Conservation (phyloP, 2,888 invertebrate genomes). For the Deroplatys truncata region DNA sequence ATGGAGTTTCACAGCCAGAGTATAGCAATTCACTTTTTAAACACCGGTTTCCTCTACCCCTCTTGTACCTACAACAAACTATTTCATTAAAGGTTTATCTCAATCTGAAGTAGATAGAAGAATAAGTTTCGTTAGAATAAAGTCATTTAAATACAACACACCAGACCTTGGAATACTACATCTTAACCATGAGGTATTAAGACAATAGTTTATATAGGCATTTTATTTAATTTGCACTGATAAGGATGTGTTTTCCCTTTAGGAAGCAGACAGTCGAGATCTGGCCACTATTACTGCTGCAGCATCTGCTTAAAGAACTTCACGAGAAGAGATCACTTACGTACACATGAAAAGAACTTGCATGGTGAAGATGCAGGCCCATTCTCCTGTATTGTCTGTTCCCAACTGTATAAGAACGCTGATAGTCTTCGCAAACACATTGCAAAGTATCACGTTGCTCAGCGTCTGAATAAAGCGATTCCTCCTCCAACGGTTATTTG, state of each 20-base stretch:
- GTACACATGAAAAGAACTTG: conserved; percentile 48
- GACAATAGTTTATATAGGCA: neutral
- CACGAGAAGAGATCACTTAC: conserved; percentile 42
- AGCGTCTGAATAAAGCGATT: neutral
- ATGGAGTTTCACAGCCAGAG: too few relatives aligned
- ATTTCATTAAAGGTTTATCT: too few relatives aligned
- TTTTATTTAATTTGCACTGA: neutral
- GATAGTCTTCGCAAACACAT: conserved; percentile 48
- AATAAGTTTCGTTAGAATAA: too few relatives aligned
- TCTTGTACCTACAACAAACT: too few relatives aligned
- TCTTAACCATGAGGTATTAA: too few relatives aligned
- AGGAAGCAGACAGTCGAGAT: neutral
- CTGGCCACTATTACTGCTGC: conserved; percentile 11
- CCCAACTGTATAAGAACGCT: conserved; percentile 47
- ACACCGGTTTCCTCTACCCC: too few relatives aligned
- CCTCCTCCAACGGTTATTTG: neutral
- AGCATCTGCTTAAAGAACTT: conserved; percentile 26
- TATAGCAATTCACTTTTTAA: too few relatives aligned
- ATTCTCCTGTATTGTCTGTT: conserved; percentile 45
- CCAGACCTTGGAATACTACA: too few relatives aligned
- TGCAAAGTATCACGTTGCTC: conserved; percentile 44
- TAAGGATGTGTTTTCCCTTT: neutral
- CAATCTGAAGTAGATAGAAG: too few relatives aligned
- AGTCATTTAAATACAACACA: too few relatives aligned
- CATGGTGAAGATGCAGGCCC: conserved; percentile 49